A percentile compares a stretch with the other conserved stretches of the same genome.
phyloP scores from a whole-genome alignment of 2,888 invertebrate genomes.

The Torymus texanus region DNA sequence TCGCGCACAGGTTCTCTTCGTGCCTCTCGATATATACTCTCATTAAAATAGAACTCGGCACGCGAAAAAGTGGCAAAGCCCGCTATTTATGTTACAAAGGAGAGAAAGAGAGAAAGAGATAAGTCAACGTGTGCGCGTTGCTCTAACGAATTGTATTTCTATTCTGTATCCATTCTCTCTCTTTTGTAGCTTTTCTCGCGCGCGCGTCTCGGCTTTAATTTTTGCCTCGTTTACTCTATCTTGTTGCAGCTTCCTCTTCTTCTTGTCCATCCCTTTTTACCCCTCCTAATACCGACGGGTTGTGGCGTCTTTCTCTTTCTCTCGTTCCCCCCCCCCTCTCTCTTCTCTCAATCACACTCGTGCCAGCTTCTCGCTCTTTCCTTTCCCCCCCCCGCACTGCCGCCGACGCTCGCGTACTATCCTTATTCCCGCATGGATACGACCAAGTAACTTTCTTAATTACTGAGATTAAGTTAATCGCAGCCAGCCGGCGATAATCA shows the following conservation, averaged over 20 bases:
- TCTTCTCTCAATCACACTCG: constrained; percentile 44
- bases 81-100: not conserved
- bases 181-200: constrained; percentile 7
- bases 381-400: constrained; percentile 49
- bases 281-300: too few species aligned
- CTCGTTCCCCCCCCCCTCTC: not conserved
- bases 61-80: not conserved
- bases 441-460: constrained; percentile 72
- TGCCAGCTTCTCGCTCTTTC: constrained; percentile 53
- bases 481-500: constrained; percentile 71
- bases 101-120: not conserved
- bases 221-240: constrained; percentile 50
- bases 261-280: not conserved
- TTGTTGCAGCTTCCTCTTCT: constrained; percentile 43
- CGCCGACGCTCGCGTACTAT: constrained; percentile 31
- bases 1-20: too few species aligned
- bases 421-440: constrained; percentile 68
- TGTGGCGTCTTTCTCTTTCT: constrained; percentile 6
- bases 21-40: too few species aligned
- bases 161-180: not conserved
- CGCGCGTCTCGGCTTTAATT: constrained; percentile 28
- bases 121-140: not conserved
- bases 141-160: constrained; percentile 11
- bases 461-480: constrained; percentile 74
- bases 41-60: too few species aligned